phyloP scores from a whole-genome alignment of 2,797 vertebrate genomes.

The Lophius americanus region DNA sequence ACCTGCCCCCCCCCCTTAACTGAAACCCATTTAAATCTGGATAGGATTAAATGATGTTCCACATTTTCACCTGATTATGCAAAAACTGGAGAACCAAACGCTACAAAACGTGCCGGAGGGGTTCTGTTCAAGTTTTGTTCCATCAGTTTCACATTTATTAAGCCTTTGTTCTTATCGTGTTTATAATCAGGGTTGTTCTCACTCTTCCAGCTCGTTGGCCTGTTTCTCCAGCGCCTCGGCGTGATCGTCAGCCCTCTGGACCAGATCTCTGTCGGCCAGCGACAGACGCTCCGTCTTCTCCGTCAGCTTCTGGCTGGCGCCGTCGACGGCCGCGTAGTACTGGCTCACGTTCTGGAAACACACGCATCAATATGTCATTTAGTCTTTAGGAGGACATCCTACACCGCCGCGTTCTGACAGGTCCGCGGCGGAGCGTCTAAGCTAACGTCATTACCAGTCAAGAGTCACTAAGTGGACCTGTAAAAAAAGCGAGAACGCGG shows the following conservation, averaged over 20 bases:
- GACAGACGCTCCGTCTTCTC: slow-evolving; percentile 87
- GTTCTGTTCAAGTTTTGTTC: no score
- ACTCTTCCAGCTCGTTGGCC: slow-evolving; percentile 87
- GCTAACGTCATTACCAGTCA: slow-evolving; percentile 25
- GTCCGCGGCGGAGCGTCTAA: not conserved
- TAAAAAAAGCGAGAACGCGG: slow-evolving; percentile 25
- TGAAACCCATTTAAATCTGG: no score
- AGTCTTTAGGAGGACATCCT: not conserved
- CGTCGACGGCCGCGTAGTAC: slow-evolving; percentile 93
- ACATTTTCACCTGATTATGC: no score
- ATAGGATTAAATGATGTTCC: no score
- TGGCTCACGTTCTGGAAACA: slow-evolving; percentile 84
- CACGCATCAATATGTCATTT: not conserved
- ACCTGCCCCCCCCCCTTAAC: no score
- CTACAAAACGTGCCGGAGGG: no score
- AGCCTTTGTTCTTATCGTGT: no score
- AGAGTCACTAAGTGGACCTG: no score
- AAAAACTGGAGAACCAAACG: no score
- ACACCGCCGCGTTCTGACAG: no score
- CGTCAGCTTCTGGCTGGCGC: slow-evolving; percentile 84
- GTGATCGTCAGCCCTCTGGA: slow-evolving; percentile 85
- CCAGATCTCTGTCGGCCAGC: slow-evolving; percentile 84
- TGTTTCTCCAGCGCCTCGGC: slow-evolving; percentile 84
- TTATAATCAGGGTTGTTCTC: slow-evolving; percentile 43
- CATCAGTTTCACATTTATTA: no score